A percentile compares a stretch with the other conserved stretches of the same genome.
These are phyloP conservation scores for Herminia tarsipennalis DNA, from an alignment of 2,888 invertebrate genomes.

Conservation along the genomic window DNA sequence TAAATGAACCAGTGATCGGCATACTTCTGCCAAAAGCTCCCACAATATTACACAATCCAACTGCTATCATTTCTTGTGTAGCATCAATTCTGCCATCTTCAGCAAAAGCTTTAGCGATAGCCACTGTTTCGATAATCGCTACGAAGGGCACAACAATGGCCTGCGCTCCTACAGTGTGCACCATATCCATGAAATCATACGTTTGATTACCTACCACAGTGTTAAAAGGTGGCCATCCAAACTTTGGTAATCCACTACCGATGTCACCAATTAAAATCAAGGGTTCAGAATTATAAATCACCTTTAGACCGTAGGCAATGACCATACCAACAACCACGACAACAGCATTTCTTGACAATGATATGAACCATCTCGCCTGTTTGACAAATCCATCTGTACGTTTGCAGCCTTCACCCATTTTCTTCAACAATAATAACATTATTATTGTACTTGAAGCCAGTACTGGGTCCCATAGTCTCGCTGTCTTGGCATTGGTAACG, in stretches of 20 bases:
- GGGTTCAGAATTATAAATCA: constrained; percentile 72
- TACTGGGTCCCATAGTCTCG: constrained; percentile 87
- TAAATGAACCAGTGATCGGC: constrained; percentile 95
- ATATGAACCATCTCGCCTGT: constrained; percentile 87
- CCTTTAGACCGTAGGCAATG: constrained; percentile 82
- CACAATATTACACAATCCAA: constrained; percentile 92
- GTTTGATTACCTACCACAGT: constrained; percentile 86
- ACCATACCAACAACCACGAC: constrained; percentile 90
- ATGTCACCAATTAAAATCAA: constrained; percentile 89
- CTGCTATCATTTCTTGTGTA: constrained; percentile 96
- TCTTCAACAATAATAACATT: constrained; percentile 87
- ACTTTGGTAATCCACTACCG: constrained; percentile 89
- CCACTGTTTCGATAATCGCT: constrained; percentile 89
- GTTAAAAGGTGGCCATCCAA: constrained; percentile 88
- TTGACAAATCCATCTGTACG: constrained; percentile 74
- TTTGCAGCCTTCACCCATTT: constrained; percentile 84
- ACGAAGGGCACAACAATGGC: constrained; percentile 88
- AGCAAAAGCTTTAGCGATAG: constrained; percentile 92
- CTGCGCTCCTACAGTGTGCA: constrained; percentile 85
- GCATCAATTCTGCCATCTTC: constrained; percentile 92
- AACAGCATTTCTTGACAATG: constrained; percentile 91
- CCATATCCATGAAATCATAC: constrained; percentile 87
- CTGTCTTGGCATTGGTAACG: constrained; percentile 85
- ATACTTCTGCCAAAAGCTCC: constrained; percentile 95
- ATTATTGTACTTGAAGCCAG: constrained; percentile 88